phyloP scores from a whole-genome alignment of 2,113 vertebrate genomes.

The Lagopus muta region DNA sequence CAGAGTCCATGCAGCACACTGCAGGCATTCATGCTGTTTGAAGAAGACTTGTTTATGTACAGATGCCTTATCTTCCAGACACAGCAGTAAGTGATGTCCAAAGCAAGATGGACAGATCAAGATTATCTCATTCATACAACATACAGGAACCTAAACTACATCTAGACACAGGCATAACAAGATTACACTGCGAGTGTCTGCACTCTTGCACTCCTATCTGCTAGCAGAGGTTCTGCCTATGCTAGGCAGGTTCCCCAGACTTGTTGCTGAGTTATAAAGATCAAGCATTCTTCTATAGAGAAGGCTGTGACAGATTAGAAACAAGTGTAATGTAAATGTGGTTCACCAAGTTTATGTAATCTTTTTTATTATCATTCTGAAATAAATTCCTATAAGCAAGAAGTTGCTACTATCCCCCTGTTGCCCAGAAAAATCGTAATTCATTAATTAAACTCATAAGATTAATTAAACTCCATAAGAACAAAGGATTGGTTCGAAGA shows the following conservation, averaged over 20 bases:
- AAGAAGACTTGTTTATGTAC: neutral
- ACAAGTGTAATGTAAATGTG: neutral
- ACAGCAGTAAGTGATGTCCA: neutral
- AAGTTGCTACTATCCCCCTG: neutral
- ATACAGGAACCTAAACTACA: neutral
- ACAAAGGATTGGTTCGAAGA: neutral
- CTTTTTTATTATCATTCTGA: neutral
- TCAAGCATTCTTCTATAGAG: neutral
- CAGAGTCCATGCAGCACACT: neutral
- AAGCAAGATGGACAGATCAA: neutral
- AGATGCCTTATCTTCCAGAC: neutral
- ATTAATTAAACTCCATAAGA: neutral
- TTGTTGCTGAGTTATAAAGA: neutral
- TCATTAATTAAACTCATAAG: neutral
- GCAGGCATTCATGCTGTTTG: neutral
- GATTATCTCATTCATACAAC: neutral
- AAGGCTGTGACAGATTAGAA: neutral
- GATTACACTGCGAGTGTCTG: neutral
- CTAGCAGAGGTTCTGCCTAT: neutral
- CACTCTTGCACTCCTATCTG: neutral
- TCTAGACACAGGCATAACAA: neutral
- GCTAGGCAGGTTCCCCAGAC: neutral
- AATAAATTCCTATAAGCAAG: neutral
- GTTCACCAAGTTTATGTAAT: neutral
- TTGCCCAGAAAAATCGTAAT: neutral